Evolutionary conservation across 2,888 invertebrate genomes (phyloP), one percentile per base, ranked within the genome.

Genomic region (Arenicola marina): DNA sequence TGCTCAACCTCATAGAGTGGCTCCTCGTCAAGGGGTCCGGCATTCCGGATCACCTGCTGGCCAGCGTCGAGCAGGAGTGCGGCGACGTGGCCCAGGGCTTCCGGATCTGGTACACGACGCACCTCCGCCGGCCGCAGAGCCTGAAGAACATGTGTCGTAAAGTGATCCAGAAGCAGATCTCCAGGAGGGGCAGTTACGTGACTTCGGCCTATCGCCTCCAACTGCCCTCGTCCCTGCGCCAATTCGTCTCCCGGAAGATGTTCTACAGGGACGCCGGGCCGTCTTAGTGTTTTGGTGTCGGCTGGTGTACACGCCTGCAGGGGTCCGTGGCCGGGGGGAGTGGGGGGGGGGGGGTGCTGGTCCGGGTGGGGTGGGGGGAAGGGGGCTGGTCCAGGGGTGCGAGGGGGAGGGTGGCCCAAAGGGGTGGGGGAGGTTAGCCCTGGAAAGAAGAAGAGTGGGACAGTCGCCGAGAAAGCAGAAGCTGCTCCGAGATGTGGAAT

Each of bases 1-100:
- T 82, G 80, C 74, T 83, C 43, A 83, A 83, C 66, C 72, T 83
- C 7, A 76, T 78, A 7, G 80, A 80, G 64, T 83, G 83, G 83
- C 67, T 83, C n/a, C 76, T 77, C 45, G 77, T 78, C 76, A 82
- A 82, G 57, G 78, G 82, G 1, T 77, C 81, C 0, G 82, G 80
- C 7, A 60, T 77, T 38, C 59, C 80, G 1, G 72, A 69, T 2
- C 77, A 77, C 48, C 65, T 78, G 54, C 70, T 78, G 33, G 61
- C 62, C 21, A 26, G 48, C 28, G 51, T 48, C 58, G 38, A 15
- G 26, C n/a, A n/a, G 51, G 56, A 71, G 75, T 33, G 75, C 76
- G 55, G 77, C 11, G 24, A 7, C 11, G 15, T 4, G n/a, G 78
- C 58, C 75, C 73, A 56, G 44, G 73, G 34, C 26, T 67, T 71